These are phyloP conservation scores for Morone saxatilis DNA, from an alignment of 2,113 vertebrate species.

Conservation along the genomic window DNA sequence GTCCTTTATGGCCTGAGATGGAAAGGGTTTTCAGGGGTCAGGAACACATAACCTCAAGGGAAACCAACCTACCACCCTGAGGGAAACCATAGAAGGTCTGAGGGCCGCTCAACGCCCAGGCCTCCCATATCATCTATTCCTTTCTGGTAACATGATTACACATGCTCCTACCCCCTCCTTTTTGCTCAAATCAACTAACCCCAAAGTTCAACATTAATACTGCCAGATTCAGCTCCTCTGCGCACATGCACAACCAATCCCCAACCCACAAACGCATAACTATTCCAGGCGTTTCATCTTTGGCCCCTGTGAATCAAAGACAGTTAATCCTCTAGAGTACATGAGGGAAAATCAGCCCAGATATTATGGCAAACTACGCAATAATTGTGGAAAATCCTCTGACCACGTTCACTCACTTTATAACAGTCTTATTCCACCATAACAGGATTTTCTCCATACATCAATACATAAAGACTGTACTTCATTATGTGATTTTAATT, in stretches of 20 bases:
- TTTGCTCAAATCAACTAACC: constrained; percentile 39
- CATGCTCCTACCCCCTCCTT: not conserved
- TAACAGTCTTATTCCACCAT: constrained; percentile 75
- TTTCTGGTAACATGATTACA: constrained; percentile 7
- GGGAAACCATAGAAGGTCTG: constrained; percentile 41
- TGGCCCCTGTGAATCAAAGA: constrained; percentile 58
- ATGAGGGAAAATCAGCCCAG: constrained; percentile 53
- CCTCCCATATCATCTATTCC: constrained; percentile 23
- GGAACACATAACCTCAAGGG: constrained; percentile 39
- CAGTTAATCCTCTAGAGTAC: constrained; percentile 67
- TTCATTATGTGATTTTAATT: constrained; percentile 80
- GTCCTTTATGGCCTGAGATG: constrained; percentile 20
- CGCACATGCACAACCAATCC: constrained; percentile 48
- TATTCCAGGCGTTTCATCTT: constrained; percentile 65
- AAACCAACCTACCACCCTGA: constrained; percentile 28
- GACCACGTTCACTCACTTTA: constrained; percentile 52
- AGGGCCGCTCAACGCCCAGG: not conserved
- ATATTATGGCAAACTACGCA: constrained; percentile 69
- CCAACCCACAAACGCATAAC: constrained; percentile 27
- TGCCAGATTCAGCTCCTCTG: constrained; percentile 38
- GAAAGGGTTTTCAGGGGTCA: constrained; percentile 47
- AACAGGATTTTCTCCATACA: constrained; percentile 79
- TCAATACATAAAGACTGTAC: constrained; percentile 67
- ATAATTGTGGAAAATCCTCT: constrained; percentile 60
- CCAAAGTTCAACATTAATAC: constrained; percentile 45